Percentiles rank a stretch among this genome's conserved stretches.
These are phyloP conservation scores for Xiphorhynchus elegans DNA, from an alignment of 2,113 vertebrate genomes.

Conservation along the genomic window DNA sequence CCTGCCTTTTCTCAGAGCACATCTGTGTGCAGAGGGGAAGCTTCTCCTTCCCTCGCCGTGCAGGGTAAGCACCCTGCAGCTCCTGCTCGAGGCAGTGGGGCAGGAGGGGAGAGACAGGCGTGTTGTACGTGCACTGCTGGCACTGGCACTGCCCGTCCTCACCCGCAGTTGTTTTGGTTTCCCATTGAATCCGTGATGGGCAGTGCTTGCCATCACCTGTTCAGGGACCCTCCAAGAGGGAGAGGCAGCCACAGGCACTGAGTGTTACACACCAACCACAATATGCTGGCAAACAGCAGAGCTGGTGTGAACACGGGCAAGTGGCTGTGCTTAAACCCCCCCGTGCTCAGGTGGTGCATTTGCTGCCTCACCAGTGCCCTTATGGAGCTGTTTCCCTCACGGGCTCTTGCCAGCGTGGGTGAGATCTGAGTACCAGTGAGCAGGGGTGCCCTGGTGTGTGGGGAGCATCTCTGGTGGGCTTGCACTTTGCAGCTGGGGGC, in stretches of 20 bases:
- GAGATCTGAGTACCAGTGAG: neutral
- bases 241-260: neutral
- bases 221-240: neutral
- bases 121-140: fast-evolving
- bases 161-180: neutral
- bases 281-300: neutral
- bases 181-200: fast-evolving
- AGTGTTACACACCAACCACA: too few relatives aligned
- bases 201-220: neutral
- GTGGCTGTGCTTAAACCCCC: neutral
- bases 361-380: neutral
- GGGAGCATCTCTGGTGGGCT: neutral
- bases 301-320: neutral
- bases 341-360: neutral
- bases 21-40: neutral
- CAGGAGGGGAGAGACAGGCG: neutral
- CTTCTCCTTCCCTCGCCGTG: neutral
- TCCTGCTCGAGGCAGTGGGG: neutral
- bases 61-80: fast-evolving
- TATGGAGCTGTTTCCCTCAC: fast-evolving
- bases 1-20: neutral
- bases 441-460: neutral
- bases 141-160: neutral
- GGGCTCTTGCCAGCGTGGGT: neutral
- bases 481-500: neutral